Evolutionary conservation across 2,113 vertebrate species (phyloP), one percentile per base, ranked within the genome.

Genomic region (Prolemur simus): DNA sequence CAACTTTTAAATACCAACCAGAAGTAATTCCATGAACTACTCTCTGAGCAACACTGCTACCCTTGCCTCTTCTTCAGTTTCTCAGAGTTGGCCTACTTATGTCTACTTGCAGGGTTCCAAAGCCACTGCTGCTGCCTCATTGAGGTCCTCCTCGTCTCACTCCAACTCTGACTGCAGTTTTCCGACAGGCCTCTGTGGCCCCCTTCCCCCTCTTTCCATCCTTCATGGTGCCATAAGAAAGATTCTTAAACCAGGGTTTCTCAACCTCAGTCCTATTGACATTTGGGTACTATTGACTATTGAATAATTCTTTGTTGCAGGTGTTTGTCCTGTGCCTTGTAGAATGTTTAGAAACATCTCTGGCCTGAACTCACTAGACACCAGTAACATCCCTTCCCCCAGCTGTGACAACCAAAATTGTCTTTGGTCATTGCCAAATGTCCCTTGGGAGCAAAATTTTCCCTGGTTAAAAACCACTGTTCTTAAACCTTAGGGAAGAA

Each of bases 21-120:
- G 29, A 82, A 77, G 39, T 18, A 37, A 89, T 60, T 68, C 32
- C 0, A 4, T 17, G 34, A 93, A 45, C 20, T 29, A 83, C 17
- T 88, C 8, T 39, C 29, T 83, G 87, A 84, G 34, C 21, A 39
- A 52, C 58, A 60, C 54, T 76, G 20, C 4, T 87, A 45, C 42
- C 3, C 23, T 29, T 88, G 91, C 83, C 68, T 85, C 42, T 71
- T 54, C 17, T 20, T 45, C 23, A 21, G 8, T 52, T 96, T 92
- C 60, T 96, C 29, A 34, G 76, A 60, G 39, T 54, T 56, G 23
- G 27, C 13, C 14, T 54, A 14, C 45, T 45, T 37, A 18, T 8
- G 32, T 47, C 81, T 89, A 58, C 32, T 69, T 25, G 7, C 27
- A 42, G 56, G 11, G 11, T 42, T 1, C 13, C 17, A 37, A 74